Conservation (phyloP, 2,797 vertebrate species). For the Threskiornis aethiopicus region DNA sequence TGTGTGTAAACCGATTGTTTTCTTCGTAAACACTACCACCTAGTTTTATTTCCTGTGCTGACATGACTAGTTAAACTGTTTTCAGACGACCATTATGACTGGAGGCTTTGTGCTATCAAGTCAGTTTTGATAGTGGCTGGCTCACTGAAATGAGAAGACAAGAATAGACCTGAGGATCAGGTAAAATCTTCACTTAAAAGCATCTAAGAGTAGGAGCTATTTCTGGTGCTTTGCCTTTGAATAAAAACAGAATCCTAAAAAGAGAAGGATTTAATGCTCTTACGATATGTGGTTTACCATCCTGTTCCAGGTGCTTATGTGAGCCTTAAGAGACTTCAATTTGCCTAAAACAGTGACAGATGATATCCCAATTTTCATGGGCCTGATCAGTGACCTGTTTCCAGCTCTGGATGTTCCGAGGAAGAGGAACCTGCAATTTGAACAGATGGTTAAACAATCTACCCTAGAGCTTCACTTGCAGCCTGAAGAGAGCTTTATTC, state of each 20-base stretch:
- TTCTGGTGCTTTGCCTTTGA: not conserved
- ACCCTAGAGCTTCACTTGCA: conserved; percentile 83
- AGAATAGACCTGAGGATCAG: conserved; percentile 81
- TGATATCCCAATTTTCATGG: conserved; percentile 84
- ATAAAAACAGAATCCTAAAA: not conserved
- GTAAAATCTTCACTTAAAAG: conserved; percentile 53
- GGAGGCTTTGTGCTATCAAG: conserved; percentile 82
- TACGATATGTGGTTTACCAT: not conserved
- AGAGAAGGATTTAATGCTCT: not conserved
- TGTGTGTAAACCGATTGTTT: not conserved
- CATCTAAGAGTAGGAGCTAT: not conserved
- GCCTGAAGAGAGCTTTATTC: conserved; percentile 87
- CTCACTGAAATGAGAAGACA: conserved; percentile 78
- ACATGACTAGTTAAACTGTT: not conserved
- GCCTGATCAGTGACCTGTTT: conserved; percentile 87
- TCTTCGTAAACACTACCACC: not conserved
- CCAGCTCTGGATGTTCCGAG: conserved; percentile 83
- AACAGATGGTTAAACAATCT: conserved; percentile 81
- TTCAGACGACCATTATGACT: conserved; percentile 84
- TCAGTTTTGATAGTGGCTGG: conserved; percentile 85
- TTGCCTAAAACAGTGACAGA: conserved; percentile 87
- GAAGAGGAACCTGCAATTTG: conserved; percentile 79
- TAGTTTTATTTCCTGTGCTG: not conserved
- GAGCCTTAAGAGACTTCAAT: conserved; percentile 86
- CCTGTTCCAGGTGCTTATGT: conserved; percentile 80